Base-by-base conservation (phyloP, 2,113 vertebrate species). In the Cercopithecus mona region DNA sequence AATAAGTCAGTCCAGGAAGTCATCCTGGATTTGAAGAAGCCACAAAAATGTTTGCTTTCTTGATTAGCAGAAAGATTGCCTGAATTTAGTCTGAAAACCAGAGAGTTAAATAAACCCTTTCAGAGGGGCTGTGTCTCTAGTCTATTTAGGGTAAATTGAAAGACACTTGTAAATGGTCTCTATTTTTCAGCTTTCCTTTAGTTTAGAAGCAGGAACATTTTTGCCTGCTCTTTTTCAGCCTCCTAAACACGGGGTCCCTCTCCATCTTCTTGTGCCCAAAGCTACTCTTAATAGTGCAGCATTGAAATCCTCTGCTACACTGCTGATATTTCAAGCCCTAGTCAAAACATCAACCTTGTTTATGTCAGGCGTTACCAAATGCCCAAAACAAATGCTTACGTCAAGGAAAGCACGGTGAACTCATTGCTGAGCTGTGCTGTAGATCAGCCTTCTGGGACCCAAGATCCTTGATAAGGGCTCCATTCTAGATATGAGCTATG, bases 91-190 rank as follows among this genome's bases (percentile, higher is more conserved):
- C 72, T 98, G 79, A 96, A 92, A 84, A 97, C 45, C 88, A 91
- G 78, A 80, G 98, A 94, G 55, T 25, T 97, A 50, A 90, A 83
- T 64, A 94, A 98, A 92, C 2, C 2, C 59, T 97, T 93, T 95
- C 88, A 92, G 78, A 84, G 96, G 94, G 96, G 91, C 97, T 97
- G 96, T 97, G 73, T 94, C 66, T 75, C 93, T 94, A 95, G 66
- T 85, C 81, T 93, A 90, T 90, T 97, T 93, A 97, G 97, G 92
- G 90, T 97, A 97, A 98, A 68, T 68, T 43, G 95, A 97, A 97
- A 93, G 89, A 91, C 45, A 88, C 66, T 90, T 90, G 86, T 95
- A 96, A 98, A 97, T 52, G 55, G 48, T 27, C 55, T 27, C 50
- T 76, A 75, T 38, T 92, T 78, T 70, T 85, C 48, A 94, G 52